phyloP scores from a whole-genome alignment of 2,888 invertebrate species.

The Trimorus sp. region DNA sequence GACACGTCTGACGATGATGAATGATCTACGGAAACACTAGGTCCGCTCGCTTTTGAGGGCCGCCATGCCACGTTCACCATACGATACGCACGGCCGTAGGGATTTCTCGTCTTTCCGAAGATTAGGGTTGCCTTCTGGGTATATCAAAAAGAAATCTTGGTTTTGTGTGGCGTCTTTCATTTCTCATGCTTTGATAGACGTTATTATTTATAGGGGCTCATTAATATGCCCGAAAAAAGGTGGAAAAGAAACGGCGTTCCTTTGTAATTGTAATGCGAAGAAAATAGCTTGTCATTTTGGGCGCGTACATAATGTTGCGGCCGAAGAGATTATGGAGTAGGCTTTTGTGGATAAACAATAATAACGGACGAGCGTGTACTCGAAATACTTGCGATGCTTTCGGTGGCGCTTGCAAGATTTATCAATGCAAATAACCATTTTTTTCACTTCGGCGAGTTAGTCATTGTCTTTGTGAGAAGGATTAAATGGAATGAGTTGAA shows the following conservation, averaged over 20 bases:
- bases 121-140: conserved; percentile 62
- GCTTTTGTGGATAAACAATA: conserved; percentile 7
- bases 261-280: conserved; percentile 50
- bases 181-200: conserved; percentile 48
- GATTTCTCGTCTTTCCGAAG: conserved; percentile 67
- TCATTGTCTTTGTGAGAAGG: too few relatives aligned
- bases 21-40: conserved; percentile 79
- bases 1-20: conserved; percentile 80
- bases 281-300: conserved; percentile 38
- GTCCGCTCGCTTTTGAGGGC: conserved; percentile 79
- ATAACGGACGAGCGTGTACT: too few relatives aligned
- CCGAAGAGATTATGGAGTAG: conserved; percentile 13
- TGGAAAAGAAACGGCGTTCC: conserved; percentile 22
- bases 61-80: conserved; percentile 74
- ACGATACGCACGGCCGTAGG: conserved; percentile 59
- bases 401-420: too few relatives aligned
- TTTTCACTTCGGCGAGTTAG: too few relatives aligned
- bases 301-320: conserved; percentile 8
- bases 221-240: conserved; percentile 39
- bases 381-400: too few relatives aligned
- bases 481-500: too few relatives aligned
- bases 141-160: conserved; percentile 58
- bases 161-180: conserved; percentile 44
- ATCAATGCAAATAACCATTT: too few relatives aligned
- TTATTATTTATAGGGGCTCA: conserved; percentile 43